Evolutionary conservation across 2,797 vertebrate genomes (phyloP).

Genomic region (Numenius phaeopus): DNA sequence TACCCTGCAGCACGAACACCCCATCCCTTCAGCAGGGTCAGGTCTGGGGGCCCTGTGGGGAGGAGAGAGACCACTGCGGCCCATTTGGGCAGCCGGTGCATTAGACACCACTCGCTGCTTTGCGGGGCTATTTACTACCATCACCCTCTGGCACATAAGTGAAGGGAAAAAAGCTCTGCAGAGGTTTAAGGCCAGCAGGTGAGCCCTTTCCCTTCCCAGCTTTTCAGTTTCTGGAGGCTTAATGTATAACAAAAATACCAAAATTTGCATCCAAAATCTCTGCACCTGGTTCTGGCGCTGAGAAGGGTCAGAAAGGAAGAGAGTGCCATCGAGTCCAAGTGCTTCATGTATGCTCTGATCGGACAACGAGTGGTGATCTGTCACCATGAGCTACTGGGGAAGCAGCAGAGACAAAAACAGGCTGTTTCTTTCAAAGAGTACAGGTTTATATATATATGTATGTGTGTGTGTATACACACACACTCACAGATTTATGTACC

Average conservation of each 20-base stretch:
- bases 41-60: too few relatives aligned
- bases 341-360: background rate
- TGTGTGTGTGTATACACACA: background rate
- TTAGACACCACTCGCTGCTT: background rate
- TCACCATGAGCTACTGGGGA: background rate
- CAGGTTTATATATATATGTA: background rate
- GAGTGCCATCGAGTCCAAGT: background rate
- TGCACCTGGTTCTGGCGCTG: background rate
- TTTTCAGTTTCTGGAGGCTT: background rate
- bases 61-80: too few relatives aligned
- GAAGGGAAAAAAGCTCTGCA: background rate
- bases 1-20: accelerated
- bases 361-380: background rate
- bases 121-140: background rate
- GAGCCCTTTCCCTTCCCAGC: background rate
- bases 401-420: background rate
- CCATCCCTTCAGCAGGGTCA: accelerated
- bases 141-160: accelerated
- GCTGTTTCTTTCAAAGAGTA: background rate
- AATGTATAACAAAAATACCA: background rate
- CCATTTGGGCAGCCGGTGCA: background rate
- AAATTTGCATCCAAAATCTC: accelerated
- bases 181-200: background rate
- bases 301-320: background rate
- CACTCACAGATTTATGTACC: background rate